Base-by-base conservation (phyloP, 30 jellyfish, hydroid and myxozoan species). In the Rhopilema esculentum region DNA sequence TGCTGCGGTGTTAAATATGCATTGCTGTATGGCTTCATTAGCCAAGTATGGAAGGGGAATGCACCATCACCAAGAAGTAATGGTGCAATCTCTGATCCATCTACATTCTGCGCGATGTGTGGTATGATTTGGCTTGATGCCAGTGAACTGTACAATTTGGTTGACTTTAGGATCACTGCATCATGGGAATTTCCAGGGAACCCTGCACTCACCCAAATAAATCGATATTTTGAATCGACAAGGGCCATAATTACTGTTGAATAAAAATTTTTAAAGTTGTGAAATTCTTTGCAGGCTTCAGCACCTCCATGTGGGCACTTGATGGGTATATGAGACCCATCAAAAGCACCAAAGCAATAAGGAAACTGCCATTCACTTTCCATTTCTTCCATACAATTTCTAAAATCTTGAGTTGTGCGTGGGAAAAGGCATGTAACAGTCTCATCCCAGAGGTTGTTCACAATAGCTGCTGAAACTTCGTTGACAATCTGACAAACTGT, bases 231-330 rank as follows among this genome's bases (percentile, higher is more conserved):
- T 53, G 88, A 75, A 88, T 88, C 96, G 52, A 88, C 87, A 50
- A 88, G 65, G 76, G 88, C 91, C 91, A 88, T 66, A 51, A 88
- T 31, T 17, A 78, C 91, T 19, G 67, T 70, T 16, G 91, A 77
- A 71, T 88, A 88, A 62, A 80, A 88, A 64, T 70, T 80, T 23
- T 88, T 79, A 28, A 88, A 79, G 84, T 88, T 80, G 80, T 67
- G 76, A 70, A 66, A 77, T 30, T 88, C 84, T 68, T 88, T 88
- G 77, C 85, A 73, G 64, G 90, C 89, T 68, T 77, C 96, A 25
- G 96, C 91, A 66, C 96, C 91, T 49, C 96, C 91, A 77, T 19
- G 88, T 67, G 91, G 86, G 79, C 90, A 87, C 28, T 65, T 76
- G 15, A 77, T 75, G 77, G 91, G 91, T 23, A 87, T 40, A 77